These are phyloP conservation scores for Momotus momota DNA, from an alignment of 2,797 vertebrate genomes.

Conservation along the genomic window DNA sequence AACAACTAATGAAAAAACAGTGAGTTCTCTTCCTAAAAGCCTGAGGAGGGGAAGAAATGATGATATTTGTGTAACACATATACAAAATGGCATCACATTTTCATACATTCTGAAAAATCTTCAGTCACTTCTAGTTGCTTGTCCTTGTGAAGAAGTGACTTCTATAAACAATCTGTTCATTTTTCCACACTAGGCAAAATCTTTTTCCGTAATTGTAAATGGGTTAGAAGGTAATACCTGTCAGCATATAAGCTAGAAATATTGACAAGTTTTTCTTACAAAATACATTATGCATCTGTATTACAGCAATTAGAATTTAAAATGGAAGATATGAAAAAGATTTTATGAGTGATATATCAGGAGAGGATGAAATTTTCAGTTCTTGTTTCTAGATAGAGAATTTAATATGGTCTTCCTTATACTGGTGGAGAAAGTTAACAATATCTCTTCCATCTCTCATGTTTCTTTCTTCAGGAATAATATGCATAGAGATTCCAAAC, in stretches of 20 bases:
- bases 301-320: neutral
- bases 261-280: neutral
- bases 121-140: neutral
- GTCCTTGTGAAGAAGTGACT: neutral
- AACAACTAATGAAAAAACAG: neutral
- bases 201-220: neutral
- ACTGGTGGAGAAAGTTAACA: neutral
- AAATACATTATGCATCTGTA: neutral
- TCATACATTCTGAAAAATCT: neutral
- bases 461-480: neutral
- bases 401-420: neutral
- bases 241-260: neutral
- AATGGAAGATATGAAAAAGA: neutral
- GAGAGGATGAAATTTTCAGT: neutral
- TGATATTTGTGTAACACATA: neutral
- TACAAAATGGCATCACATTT: neutral
- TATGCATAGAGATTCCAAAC: neutral
- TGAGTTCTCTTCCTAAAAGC: neutral
- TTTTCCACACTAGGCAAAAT: neutral
- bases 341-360: neutral
- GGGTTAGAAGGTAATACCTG: neutral
- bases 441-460: neutral
- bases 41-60: neutral
- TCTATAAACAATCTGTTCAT: neutral
- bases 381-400: neutral